Percentiles rank a stretch among this genome's conserved stretches.
Conservation (phyloP, 2,888 invertebrate species). For the Athalia circularis region DNA sequence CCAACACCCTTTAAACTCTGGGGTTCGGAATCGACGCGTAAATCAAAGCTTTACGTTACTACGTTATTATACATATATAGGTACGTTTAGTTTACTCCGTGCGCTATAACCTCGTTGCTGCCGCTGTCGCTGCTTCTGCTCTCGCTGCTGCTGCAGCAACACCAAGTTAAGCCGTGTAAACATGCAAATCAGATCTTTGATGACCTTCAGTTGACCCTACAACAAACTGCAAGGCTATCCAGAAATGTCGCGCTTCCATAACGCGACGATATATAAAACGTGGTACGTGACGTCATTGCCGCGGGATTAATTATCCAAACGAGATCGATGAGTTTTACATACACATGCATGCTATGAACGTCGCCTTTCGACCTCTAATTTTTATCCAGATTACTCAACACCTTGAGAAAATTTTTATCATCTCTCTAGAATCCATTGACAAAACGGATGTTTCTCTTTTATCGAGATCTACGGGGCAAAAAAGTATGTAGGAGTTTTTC, state of each 20-base stretch:
- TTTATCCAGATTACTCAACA: too few relatives aligned
- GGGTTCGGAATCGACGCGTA: constrained; percentile 27
- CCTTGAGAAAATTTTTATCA: too few relatives aligned
- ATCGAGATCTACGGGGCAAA: constrained; percentile 5
- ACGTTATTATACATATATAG: not conserved
- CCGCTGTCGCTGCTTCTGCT: too few relatives aligned
- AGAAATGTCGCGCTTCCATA: not conserved
- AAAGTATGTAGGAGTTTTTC: constrained; percentile 1
- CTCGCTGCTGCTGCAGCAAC: not conserved
- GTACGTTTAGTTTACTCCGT: not conserved
- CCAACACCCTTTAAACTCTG: constrained; percentile 16
- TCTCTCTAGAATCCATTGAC: too few relatives aligned
- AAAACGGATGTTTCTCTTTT: not conserved
- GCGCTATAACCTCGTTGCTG: too few relatives aligned
- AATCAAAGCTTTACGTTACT: constrained; percentile 34
- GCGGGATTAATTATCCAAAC: too few relatives aligned
- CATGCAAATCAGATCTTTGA: constrained; percentile 17
- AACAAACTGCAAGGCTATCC: not conserved
- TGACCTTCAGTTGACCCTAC: not conserved
- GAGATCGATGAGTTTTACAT: too few relatives aligned
- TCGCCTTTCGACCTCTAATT: too few relatives aligned
- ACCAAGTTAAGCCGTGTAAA: constrained; percentile 15
- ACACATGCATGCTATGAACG: too few relatives aligned
- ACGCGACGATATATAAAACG: not conserved
- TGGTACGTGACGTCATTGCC: too few relatives aligned